These are phyloP conservation scores for Enchytraeus crypticus DNA, from an alignment of 2,888 invertebrate species.

Conservation along the genomic window DNA sequence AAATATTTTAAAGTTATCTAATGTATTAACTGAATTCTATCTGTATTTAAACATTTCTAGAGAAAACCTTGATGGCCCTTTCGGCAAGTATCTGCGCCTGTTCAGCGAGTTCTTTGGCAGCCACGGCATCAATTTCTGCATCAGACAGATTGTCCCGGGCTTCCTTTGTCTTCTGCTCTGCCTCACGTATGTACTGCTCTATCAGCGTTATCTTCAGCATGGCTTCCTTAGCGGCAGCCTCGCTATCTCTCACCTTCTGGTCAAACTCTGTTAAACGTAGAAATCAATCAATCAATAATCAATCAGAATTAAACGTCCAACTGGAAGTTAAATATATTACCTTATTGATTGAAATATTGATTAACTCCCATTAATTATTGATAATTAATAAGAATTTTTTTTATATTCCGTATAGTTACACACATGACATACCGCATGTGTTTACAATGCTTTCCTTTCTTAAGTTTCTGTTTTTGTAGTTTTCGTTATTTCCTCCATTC, in stretches of 20 bases:
- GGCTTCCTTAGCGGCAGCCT: slow-evolving; percentile 74
- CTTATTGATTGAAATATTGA: no score
- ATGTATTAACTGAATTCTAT: no score
- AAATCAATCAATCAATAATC: background rate
- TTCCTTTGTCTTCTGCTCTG: slow-evolving; percentile 52
- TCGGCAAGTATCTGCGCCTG: slow-evolving; percentile 41
- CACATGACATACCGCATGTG: no score
- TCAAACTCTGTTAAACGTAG: slow-evolving; percentile 40
- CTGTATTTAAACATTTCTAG: no score
- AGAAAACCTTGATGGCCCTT: slow-evolving; percentile 50
- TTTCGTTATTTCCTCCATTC: no score
- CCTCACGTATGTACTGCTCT: slow-evolving; percentile 61
- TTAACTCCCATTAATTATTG: no score
- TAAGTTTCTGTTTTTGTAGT: no score
- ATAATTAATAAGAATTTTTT: no score
- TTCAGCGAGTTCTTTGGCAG: slow-evolving; percentile 47
- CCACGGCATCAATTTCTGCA: slow-evolving; percentile 57
- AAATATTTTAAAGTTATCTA: no score
- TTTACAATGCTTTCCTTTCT: no score
- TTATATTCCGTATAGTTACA: no score
- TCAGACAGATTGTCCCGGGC: slow-evolving; percentile 65
- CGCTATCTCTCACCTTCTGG: slow-evolving; percentile 80
- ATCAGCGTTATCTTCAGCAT: slow-evolving; percentile 68
- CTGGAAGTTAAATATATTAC: background rate
- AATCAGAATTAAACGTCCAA: background rate